Conservation (phyloP, 2,113 vertebrate genomes). For the Dipodomys merriami region DNA sequence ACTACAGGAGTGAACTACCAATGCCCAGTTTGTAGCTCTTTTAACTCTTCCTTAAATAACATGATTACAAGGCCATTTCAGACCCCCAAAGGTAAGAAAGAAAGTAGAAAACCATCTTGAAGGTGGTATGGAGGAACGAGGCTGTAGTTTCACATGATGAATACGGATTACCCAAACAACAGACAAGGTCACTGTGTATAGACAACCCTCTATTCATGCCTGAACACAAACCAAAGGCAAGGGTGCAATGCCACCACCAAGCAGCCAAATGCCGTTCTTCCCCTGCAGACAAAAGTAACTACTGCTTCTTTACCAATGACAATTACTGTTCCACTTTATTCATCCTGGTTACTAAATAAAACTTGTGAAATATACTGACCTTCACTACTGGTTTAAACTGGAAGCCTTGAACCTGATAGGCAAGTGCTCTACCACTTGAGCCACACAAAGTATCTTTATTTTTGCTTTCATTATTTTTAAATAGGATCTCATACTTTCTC, state of each 20-base stretch:
- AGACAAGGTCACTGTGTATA: not conserved
- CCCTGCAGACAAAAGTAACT: not conserved
- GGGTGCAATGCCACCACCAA: not conserved
- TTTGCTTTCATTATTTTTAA: no score
- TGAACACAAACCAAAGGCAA: not conserved
- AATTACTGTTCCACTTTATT: no score
- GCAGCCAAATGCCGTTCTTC: not conserved
- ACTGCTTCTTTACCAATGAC: not conserved
- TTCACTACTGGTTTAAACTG: no score
- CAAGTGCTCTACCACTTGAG: no score
- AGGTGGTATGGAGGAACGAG: not conserved
- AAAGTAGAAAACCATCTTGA: not conserved
- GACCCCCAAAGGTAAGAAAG: not conserved
- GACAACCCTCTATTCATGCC: not conserved
- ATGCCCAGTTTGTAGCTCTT: not conserved
- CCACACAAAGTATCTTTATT: no score
- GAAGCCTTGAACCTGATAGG: no score
- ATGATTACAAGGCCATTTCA: not conserved
- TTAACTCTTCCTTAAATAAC: not conserved
- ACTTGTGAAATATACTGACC: no score
- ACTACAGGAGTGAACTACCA: no score
- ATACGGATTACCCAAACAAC: not conserved
- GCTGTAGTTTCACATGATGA: not conserved
- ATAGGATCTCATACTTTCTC: no score
- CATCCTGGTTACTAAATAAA: no score